Evolutionary conservation across 2,797 vertebrate genomes (phyloP).

Genomic region (Cygnus olor): DNA sequence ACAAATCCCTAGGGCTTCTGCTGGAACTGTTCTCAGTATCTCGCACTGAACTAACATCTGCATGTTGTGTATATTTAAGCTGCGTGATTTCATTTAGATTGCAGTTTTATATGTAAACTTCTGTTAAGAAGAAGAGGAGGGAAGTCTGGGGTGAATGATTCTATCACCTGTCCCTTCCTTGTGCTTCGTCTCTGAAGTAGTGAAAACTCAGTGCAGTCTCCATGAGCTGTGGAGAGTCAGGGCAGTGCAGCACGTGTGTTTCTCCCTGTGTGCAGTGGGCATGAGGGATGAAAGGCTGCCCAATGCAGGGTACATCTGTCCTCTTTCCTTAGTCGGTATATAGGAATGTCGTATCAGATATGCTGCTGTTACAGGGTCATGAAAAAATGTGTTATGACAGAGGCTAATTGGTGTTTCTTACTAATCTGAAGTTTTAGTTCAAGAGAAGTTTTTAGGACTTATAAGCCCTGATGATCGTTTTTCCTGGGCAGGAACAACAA

Average conservation of each 20-base stretch:
- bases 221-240: neutral
- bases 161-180: neutral
- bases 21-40: neutral
- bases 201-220: neutral
- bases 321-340: neutral
- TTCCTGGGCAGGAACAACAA: neutral
- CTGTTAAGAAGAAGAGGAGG: neutral
- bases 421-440: neutral
- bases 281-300: neutral
- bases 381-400: neutral
- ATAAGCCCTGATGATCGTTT: neutral
- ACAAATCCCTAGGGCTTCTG: neutral
- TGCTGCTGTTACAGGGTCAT: neutral
- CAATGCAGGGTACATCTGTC: neutral
- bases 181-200: neutral
- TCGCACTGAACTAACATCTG: neutral
- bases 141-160: neutral
- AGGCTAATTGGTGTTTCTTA: neutral
- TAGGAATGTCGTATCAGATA: neutral
- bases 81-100: neutral
- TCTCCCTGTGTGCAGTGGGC: neutral
- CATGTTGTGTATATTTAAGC: neutral
- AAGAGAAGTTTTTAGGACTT: neutral
- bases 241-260: accelerated
- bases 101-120: neutral